These are phyloP conservation scores for Geococcyx californianus DNA, from an alignment of 2,113 vertebrate species.

Conservation along the genomic window DNA sequence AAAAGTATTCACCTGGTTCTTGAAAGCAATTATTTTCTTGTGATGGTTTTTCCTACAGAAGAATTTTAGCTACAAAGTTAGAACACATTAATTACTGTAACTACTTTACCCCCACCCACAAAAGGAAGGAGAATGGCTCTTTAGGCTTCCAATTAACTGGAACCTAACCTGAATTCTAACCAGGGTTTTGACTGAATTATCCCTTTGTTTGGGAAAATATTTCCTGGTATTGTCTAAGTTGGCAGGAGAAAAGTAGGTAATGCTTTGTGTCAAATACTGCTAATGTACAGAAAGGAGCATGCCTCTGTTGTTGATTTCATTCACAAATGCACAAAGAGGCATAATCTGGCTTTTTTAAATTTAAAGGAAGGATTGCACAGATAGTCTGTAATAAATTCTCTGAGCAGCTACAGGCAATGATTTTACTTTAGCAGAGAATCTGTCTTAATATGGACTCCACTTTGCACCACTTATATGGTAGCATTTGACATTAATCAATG, in stretches of 20 bases:
- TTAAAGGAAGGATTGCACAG: not conserved
- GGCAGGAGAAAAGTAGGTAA: not conserved
- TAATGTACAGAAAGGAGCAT: not conserved
- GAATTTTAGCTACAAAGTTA: not conserved
- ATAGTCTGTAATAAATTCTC: not conserved
- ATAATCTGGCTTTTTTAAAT: not conserved
- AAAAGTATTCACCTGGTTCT: not conserved
- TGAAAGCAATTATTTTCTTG: not conserved
- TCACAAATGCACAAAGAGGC: not conserved
- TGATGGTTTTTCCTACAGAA: not conserved
- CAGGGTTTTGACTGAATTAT: not conserved
- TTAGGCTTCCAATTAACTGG: not conserved
- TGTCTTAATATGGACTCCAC: not conserved
- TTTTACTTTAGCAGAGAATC: not conserved
- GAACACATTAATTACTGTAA: slow-evolving; percentile 1
- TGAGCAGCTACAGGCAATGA: not conserved
- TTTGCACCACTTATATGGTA: not conserved
- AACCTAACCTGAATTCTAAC: not conserved
- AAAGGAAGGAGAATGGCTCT: not conserved
- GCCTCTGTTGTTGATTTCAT: not conserved
- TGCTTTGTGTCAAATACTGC: not conserved
- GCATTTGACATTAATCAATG: not conserved
- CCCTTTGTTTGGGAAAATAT: not conserved
- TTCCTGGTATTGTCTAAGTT: not conserved
- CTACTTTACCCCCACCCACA: not conserved